Base-by-base conservation (phyloP, 2,797 vertebrate species). In the Phylloscopus collybita region DNA sequence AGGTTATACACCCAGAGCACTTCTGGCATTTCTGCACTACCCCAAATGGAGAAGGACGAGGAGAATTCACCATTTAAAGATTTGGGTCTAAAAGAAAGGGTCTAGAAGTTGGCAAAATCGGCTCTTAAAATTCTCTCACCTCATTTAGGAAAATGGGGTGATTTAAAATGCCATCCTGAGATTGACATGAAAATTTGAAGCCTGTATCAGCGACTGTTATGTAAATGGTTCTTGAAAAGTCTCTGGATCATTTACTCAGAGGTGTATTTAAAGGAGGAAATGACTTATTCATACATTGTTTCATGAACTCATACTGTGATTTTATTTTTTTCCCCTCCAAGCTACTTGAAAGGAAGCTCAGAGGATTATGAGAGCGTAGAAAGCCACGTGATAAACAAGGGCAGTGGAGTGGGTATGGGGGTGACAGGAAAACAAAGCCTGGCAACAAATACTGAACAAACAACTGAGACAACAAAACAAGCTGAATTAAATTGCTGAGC, bases 101-200 rank as follows among this genome's bases (percentile, higher is more conserved):
- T 95, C 90, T 87, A 67, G 69, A 96, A 97, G 76, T 79, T 95
- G 71, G 61, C 53, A 86, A 62, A 61, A 74, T 32, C 62, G 84
- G 23, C 73, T 93, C 51, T 88, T 71, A 71, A 86, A 73, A 88
- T 91, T 87, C 6, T 11, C 79, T 95, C 86, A 11, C 80, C 65
- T 92, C 85, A 5, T 59, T 94, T 91, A 93, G 89, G 92, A 88
- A 93, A 94, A 79, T 88, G 75, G 91, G 89, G 38, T 90, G 90
- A 95, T 96, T 97, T 93, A 96, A 93, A 95, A 95, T 96, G 92
- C 78, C 86, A 95, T 34, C 75, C 93, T 36, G 95, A 88, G 94
- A 94, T 90, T 96, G 92, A 95, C 75, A 29, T 82, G 85, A 94
- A 91, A 89, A 84, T 87, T 91, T 97, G 91, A 94, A 95, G 86